Conservation (phyloP, 2,113 vertebrate genomes). For the Stictonetta naevosa region DNA sequence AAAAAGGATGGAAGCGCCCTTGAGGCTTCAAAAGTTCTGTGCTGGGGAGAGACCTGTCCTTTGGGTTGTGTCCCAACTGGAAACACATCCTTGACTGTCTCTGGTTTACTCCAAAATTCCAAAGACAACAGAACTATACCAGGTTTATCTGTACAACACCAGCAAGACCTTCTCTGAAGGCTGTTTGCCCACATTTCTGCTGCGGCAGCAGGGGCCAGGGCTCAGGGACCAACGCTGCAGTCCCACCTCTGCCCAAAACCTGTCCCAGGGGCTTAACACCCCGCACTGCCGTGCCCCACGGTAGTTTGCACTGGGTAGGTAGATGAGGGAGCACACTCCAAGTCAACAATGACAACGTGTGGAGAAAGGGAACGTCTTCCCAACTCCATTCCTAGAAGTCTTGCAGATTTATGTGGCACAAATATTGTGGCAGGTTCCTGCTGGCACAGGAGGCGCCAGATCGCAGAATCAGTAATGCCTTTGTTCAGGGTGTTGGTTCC, state of each 20-base stretch:
- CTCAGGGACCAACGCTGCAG: fast-evolving
- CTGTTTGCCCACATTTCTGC: neutral
- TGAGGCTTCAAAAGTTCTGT: neutral
- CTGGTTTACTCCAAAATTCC: neutral
- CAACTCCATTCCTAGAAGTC: neutral
- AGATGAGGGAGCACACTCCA: neutral
- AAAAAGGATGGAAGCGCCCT: neutral
- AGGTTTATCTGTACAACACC: neutral
- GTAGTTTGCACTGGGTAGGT: neutral
- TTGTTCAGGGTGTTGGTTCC: neutral
- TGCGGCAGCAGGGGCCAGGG: neutral
- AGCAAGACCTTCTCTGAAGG: neutral
- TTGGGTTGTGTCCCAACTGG: neutral
- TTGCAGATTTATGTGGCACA: neutral
- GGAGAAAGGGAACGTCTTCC: neutral
- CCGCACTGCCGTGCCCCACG: neutral
- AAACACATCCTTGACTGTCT: neutral
- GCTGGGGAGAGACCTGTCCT: neutral
- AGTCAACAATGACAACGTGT: neutral
- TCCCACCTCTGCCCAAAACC: neutral
- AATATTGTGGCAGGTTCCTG: neutral
- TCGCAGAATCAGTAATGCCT: neutral
- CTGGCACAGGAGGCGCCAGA: neutral
- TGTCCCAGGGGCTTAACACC: neutral
- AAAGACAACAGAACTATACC: neutral